Evolutionary conservation across 2,888 invertebrate species (phyloP), one percentile per base, ranked within the genome.

Genomic region (Agrilus biguttatus): DNA sequence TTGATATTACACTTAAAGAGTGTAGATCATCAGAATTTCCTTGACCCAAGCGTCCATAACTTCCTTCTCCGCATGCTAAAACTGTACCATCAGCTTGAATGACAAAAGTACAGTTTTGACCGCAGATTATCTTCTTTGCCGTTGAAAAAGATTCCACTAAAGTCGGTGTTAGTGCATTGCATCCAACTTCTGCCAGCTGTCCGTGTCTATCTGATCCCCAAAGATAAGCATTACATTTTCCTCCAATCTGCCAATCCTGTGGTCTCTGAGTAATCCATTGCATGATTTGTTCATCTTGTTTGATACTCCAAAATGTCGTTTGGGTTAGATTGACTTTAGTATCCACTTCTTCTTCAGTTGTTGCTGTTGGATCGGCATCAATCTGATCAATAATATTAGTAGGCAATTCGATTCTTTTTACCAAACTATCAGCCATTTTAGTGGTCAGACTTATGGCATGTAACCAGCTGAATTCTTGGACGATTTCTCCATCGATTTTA

Each of bases 181-280:
- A 64, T 5, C 68, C 71, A 46, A 62, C 48, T 48, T 77, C 77
- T 33, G 73, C 75, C 36, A 78, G 60, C 57, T 78, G 78, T 1
- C 77, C 78, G 56, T 78, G 74, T n/a, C 75, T 58, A 33, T 76
- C 75, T 41, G 72, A 74, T 7, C 78, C 78, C 75, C 75, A 78
- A 53, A 77, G 58, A 55, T 66, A 77, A 2, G 73, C 72, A 47
- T 71, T 69, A 59, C 75, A 76, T 56, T 73, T 73, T 5, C 76
- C 77, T 6, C 77, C 77, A 33, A 74, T 70, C 58, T 77, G 77
- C 78, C 78, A 79, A 59, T 78, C 77, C 46, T 74, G 72, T 4
- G 78, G 77, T 33, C 69, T 62, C 50, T 74, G 71, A 2, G 70
- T 71, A 1, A 71, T 70, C 78, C 78, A 79, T 37, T 64, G 60